Conservation (phyloP, 2,797 vertebrate species). For the Erithacus rubecula region DNA sequence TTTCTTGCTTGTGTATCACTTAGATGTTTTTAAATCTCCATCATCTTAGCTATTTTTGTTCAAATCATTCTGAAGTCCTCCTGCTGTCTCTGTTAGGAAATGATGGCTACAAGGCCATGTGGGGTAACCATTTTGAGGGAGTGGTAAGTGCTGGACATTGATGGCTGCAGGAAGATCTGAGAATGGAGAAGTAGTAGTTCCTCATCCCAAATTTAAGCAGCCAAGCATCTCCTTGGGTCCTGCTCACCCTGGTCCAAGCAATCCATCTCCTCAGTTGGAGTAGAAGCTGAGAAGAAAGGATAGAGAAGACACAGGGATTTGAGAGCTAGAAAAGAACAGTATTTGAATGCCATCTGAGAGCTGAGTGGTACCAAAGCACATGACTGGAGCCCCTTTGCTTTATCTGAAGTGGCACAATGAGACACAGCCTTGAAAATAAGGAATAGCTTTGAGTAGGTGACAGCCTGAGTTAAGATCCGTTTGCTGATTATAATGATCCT, state of each 20-base stretch:
- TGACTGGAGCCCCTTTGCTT: conserved; percentile 36
- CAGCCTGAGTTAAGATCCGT: conserved; percentile 56
- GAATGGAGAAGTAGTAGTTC: neutral
- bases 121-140: neutral
- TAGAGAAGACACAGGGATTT: neutral
- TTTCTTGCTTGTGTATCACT: neutral
- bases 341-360: conserved; percentile 12
- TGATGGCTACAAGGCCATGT: neutral
- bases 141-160: fast-evolving
- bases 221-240: neutral
- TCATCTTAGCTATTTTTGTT: neutral
- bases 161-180: neutral
- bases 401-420: conserved; percentile 41
- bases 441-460: conserved; percentile 60
- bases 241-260: fast-evolving
- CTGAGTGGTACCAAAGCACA: conserved; percentile 19
- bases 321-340: neutral
- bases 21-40: conserved; percentile 3
- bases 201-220: neutral
- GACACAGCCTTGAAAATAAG: conserved; percentile 64
- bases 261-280: neutral
- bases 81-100: neutral
- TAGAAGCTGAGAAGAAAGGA: neutral
- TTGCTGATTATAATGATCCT: conserved; percentile 72
- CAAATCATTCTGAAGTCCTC: neutral